These are phyloP conservation scores for Nothoprocta perdicaria DNA, from an alignment of 2,113 vertebrate genomes.

Conservation along the genomic window DNA sequence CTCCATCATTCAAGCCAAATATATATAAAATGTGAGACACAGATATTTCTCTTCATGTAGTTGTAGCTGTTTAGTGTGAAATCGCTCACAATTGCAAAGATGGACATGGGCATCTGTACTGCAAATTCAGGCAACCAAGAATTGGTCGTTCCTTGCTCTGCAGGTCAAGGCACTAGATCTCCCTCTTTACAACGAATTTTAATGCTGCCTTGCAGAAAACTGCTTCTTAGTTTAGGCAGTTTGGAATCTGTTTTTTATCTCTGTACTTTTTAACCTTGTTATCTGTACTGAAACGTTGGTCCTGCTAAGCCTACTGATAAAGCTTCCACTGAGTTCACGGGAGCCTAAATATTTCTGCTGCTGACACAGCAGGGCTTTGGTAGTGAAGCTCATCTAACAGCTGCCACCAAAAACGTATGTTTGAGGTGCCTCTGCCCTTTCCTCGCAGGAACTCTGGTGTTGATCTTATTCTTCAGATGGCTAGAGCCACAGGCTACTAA, in stretches of 20 bases:
- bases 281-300: not conserved
- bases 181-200: not conserved
- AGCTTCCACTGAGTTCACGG: not conserved
- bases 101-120: not conserved
- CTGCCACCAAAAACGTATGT: not conserved
- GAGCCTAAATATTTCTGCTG: not conserved
- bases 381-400: not conserved
- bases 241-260: not conserved
- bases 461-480: not conserved
- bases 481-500: not conserved
- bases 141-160: not conserved
- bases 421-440: not conserved
- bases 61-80: slow-evolving; percentile 7
- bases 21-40: not conserved
- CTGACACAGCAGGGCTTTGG: not conserved
- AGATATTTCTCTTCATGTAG: not conserved
- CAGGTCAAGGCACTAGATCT: not conserved
- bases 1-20: not conserved
- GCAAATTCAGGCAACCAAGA: slow-evolving; percentile 15
- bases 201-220: not conserved
- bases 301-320: not conserved
- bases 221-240: not conserved
- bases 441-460: not conserved
- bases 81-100: slow-evolving; percentile 25
- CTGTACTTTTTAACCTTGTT: not conserved